Evolutionary conservation across 2,113 vertebrate genomes (phyloP), one percentile per base, ranked within the genome.

Genomic region (Bungarus multicinctus): DNA sequence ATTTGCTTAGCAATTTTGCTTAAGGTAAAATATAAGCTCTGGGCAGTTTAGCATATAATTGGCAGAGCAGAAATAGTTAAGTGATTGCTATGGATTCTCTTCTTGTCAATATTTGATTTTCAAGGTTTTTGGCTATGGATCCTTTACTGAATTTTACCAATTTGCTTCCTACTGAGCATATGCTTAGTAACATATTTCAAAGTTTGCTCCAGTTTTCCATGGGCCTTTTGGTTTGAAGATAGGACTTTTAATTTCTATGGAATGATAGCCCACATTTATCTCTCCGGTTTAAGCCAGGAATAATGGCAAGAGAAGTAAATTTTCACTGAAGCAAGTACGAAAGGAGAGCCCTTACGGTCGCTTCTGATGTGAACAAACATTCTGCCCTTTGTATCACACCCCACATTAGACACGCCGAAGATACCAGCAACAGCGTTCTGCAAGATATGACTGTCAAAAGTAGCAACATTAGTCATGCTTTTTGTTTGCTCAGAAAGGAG

Each of bases 41-140:
- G 89, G 60, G 43, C 90, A 94, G 94, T 95, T 96, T 85, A 93
- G 45, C 57, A 90, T 52, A 89, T 95, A 96, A 92, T 93, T 95
- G 92, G 16, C 64, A 95, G 87, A 95, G 57, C 90, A 87, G 92
- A 96, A 95, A 94, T 43, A 90, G 9, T 95, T 94, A 93, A 87
- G 74, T 94, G 87, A 91, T 95, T 95, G 93, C 95, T 94, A 94
- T 92, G 87, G 94, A 52, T 85, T 96, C 45, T 91, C 55, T 95
- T 95, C 89, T 91, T 93, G 96, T 94, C 93, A 95, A 94, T 95
- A 93, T 96, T 94, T 93, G 64, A 95, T 95, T 95, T 96, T 34
- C 91, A 94, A 91, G 50, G 60, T 11, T 45, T 93, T 94, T 90
- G 81, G 64, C 57, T 91, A 92, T 93, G 55, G 60, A 92, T 89